Conservation (phyloP, 2,113 vertebrate genomes). For the Clupea harengus region DNA sequence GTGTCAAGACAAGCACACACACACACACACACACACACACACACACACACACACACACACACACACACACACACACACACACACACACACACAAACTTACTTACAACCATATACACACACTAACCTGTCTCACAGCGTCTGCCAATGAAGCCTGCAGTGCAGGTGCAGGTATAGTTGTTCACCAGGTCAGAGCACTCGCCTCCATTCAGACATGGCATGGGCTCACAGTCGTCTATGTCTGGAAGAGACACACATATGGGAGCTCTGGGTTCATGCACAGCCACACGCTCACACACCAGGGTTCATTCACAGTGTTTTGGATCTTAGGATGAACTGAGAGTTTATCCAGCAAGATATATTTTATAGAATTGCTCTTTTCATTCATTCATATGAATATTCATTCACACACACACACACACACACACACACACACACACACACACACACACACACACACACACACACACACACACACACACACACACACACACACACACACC, state of each 20-base stretch:
- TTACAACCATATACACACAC: background rate
- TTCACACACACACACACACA: too few relatives aligned
- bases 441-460: constrained; percentile 27
- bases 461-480: constrained; percentile 1
- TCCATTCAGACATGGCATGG: constrained; percentile 83
- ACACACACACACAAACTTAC: background rate
- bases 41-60: constrained; percentile 2
- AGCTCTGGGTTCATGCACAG: background rate
- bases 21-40: constrained; percentile 1
- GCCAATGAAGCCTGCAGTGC: constrained; percentile 77
- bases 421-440: background rate
- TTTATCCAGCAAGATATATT: background rate
- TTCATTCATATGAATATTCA: background rate
- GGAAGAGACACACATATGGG: constrained; percentile 24
- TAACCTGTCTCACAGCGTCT: constrained; percentile 86
- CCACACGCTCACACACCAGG: background rate
- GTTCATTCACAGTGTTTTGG: background rate
- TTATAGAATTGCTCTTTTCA: background rate
- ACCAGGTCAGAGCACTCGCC: constrained; percentile 78
- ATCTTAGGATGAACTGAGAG: background rate
- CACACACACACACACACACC: constrained; percentile 14
- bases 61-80: constrained; percentile 17
- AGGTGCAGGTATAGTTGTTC: constrained; percentile 81
- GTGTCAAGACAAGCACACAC: constrained; percentile 26
- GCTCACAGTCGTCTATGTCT: constrained; percentile 86